Base-by-base conservation (phyloP, 2,797 vertebrate genomes). In the Psittacula echo region DNA sequence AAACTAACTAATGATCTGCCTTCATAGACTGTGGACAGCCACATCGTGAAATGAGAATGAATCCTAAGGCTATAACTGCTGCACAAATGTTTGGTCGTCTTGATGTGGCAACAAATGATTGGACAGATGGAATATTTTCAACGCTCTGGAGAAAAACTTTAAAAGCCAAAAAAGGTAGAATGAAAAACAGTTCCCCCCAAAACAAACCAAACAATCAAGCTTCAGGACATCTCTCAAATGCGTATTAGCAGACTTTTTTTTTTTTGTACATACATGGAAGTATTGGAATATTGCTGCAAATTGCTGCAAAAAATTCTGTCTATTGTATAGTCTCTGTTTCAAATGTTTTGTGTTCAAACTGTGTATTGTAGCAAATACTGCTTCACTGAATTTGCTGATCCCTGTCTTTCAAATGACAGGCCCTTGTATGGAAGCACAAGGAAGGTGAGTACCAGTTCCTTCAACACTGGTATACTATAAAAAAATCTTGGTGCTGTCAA, bases 41-140 rank as follows among this genome's bases (percentile, higher is more conserved):
- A 61, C 99, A 99, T 96, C 98, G 98, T 96, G 99, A 99, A 98
- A 99, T 99, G 99, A 98, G 99, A 79, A 99, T 99, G 99, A 99
- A 99, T 96, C 99, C 99, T 47, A 99, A 99, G 98, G 99, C 99
- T 61, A 99, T 99, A 89, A 99, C 99, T 9, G 99, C 99, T 10
- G 96, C 99, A 8, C 99, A 99, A 96, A 99, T 99, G 99, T 99
- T 99, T 92, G 99, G 99, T 34, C 98, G 98, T 56, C 98, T 99
- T 1, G 99, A 99, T 48, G 99, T 99, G 61, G 99, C 99, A 51
- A 99, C 99, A 13, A 99, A 99, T 29, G 99, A 99, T 93, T 99
- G 99, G 99, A 99, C 99, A 2, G 99, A 99, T 80, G 99, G 99
- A 66, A 99, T 99, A 93, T 99, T 99, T 97, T 99, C 99, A 44